phyloP scores from a whole-genome alignment of 1,140 invertebrate species.

The Charaxes varanes region DNA sequence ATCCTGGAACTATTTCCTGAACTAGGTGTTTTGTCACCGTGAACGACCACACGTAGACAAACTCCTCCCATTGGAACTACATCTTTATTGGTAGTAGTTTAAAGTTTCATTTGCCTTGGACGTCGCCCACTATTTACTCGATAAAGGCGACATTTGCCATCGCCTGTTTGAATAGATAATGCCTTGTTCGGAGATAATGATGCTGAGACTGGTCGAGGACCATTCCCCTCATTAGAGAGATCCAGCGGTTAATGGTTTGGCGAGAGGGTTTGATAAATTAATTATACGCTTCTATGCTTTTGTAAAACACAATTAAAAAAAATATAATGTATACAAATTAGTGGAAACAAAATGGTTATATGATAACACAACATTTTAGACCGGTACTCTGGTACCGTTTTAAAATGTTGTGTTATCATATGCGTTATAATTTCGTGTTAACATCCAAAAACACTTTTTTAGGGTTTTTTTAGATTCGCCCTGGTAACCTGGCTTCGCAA shows the following conservation, averaged over 20 bases:
- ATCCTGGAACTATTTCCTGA: slow-evolving; percentile 6
- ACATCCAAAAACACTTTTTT: too few species aligned
- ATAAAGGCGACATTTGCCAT: slow-evolving; percentile 36
- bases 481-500: too few species aligned
- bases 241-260: slow-evolving; percentile 10
- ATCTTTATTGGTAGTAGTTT: neutral
- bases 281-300: slow-evolving; percentile 5
- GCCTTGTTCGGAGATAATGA: slow-evolving; percentile 35
- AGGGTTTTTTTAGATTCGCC: too few species aligned
- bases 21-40: slow-evolving; percentile 6
- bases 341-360: too few species aligned
- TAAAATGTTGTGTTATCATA: too few species aligned
- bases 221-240: slow-evolving; percentile 19
- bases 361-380: too few species aligned
- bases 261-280: slow-evolving; percentile 13
- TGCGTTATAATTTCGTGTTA: too few species aligned
- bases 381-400: too few species aligned
- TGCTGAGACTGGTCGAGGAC: slow-evolving; percentile 11
- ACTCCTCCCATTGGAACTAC: neutral
- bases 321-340: too few species aligned
- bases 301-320: too few species aligned
- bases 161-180: slow-evolving; percentile 42
- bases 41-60: slow-evolving; percentile 11
- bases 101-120: slow-evolving; percentile 4
- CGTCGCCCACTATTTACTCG: slow-evolving; percentile 1